These are phyloP conservation scores for Prionailurus viverrinus DNA, from an alignment of 2,113 vertebrate genomes.

Conservation along the genomic window DNA sequence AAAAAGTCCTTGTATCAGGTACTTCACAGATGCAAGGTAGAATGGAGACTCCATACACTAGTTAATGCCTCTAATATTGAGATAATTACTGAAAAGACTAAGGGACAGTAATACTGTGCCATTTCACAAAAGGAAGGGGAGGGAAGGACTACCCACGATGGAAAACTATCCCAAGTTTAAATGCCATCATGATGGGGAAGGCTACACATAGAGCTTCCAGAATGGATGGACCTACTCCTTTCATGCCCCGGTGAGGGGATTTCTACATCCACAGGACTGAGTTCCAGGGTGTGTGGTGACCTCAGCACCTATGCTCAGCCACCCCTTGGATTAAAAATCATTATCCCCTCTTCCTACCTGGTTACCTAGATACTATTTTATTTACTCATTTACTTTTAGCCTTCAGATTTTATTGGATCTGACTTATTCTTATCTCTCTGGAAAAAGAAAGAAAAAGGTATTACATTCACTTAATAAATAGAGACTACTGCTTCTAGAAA, in stretches of 20 bases:
- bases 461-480: background rate
- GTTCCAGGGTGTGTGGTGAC: background rate
- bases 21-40: too few relatives aligned
- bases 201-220: too few relatives aligned
- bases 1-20: background rate
- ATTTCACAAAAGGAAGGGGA: background rate
- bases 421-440: background rate
- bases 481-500: background rate
- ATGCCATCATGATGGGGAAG: background rate
- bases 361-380: background rate
- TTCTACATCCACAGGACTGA: background rate
- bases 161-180: background rate
- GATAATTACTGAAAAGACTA: background rate
- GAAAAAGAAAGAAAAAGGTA: background rate
- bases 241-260: background rate
- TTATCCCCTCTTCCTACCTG: background rate
- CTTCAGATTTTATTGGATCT: background rate
- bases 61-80: background rate
- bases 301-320: background rate
- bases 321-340: background rate
- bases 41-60: background rate
- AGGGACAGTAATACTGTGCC: too few relatives aligned
- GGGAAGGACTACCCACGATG: background rate
- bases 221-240: background rate
- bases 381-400: background rate